Conservation (phyloP, 2,797 vertebrate species). For the Thaleichthys pacificus region DNA sequence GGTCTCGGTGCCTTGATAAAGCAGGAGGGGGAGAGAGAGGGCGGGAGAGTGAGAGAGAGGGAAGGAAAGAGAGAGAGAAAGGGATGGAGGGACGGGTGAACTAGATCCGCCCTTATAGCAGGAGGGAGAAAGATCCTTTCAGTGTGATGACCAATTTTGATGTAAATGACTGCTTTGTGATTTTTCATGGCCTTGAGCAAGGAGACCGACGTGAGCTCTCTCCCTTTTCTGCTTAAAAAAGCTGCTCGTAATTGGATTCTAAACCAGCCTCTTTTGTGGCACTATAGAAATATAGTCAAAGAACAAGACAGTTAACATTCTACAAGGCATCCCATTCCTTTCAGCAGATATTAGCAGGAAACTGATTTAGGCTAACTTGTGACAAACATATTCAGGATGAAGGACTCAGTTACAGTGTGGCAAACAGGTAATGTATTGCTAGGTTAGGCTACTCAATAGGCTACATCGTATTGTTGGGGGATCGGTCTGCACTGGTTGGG, state of each 20-base stretch:
- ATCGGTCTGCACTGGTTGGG: no score
- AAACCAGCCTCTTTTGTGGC: conserved; percentile 32
- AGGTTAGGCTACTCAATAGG: no score
- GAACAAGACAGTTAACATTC: conserved; percentile 38
- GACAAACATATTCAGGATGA: neutral
- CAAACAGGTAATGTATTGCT: neutral
- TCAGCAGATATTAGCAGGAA: neutral
- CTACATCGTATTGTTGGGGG: no score
- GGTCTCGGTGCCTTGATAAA: conserved; percentile 65
- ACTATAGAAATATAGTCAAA: conserved; percentile 3
- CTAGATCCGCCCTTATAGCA: neutral
- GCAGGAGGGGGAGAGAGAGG: conserved; percentile 25
- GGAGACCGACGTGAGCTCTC: conserved; percentile 18
- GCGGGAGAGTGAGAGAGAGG: conserved; percentile 38
- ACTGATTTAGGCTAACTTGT: neutral
- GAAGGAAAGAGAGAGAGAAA: conserved; percentile 8
- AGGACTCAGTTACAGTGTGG: conserved; percentile 5
- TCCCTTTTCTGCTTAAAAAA: conserved; percentile 12
- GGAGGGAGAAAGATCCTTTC: conserved; percentile 30
- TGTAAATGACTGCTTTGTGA: conserved; percentile 37
- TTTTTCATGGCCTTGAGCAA: conserved; percentile 41
- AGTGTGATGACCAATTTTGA: conserved; percentile 39
- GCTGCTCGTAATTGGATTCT: conserved; percentile 31
- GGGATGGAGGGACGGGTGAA: neutral
- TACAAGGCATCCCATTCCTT: conserved; percentile 27